Conservation (phyloP, 1,140 invertebrate species). For the Rhopalosiphum padi region DNA sequence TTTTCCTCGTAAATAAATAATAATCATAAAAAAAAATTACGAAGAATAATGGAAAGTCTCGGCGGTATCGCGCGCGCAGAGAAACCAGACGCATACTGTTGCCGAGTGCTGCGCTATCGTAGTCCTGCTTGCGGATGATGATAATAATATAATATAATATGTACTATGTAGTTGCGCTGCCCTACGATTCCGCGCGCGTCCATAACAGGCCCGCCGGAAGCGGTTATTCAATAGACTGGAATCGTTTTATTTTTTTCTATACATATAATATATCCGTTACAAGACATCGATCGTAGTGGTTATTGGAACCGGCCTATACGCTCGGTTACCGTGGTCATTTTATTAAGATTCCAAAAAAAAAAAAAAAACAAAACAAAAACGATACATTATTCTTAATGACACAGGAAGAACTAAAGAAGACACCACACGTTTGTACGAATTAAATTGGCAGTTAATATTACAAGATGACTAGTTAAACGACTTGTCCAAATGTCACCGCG, state of each 20-base stretch:
- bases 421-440: neutral
- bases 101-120: neutral
- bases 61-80: neutral
- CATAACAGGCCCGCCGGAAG: neutral
- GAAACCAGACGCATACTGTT: neutral
- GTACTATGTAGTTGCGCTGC: neutral
- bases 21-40: neutral
- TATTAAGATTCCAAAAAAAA: neutral
- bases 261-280: neutral
- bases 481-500: neutral
- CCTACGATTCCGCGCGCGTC: neutral
- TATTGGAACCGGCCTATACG: neutral
- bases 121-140: neutral
- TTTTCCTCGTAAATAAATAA: slow-evolving; percentile 38
- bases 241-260: neutral
- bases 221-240: slow-evolving; percentile 22
- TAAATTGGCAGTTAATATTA: neutral
- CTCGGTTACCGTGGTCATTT: neutral
- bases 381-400: neutral
- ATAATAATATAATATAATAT: neutral
- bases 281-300: neutral
- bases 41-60: slow-evolving; percentile 51
- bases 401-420: slow-evolving; percentile 8
- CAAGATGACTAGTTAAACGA: neutral
- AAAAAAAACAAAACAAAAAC: neutral